Evolutionary conservation across 2,113 vertebrate genomes (phyloP), one percentile per base, ranked within the genome.

Genomic region (Scalopus aquaticus): DNA sequence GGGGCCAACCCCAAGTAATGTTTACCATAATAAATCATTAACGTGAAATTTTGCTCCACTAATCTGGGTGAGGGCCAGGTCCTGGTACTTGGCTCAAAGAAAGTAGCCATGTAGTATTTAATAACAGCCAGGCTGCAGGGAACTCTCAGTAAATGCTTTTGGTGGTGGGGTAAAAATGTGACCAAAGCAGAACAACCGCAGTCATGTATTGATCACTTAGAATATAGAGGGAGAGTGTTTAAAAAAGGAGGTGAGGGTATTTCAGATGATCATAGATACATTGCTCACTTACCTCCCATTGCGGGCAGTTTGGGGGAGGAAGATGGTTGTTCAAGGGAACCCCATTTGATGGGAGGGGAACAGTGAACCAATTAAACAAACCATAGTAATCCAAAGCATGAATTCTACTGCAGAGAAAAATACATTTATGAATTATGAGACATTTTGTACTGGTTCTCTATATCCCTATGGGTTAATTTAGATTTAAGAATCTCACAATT

Each of bases 11-110:
- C 5, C 73, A 94, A 76, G 69, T 72, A 62, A 39, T 90, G 65
- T 96, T 96, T 96, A 94, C 70, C 46, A n/a, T 79, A 94, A 86
- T 93, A 83, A 96, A 96, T 76, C 44, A 89, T 97, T 95, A 96
- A 97, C 90, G 44, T 6, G 67, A 89, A 35, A 91, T 94, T 95
- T 96, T 56, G 93, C 24, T 72, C 92, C 72, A 58, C 70, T 79
- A 93, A 87, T 42, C 70, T 96, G 95, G 88, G 46, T 54, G 54
- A 94, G 62, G 28, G 79, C 86, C 91, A 96, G 37, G 32, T 51
- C 32, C 70, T 88, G 49, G 70, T 54, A 89, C 54, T 94, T 96
- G 80, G 24, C 90, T 87, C 87, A 90, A 62, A 93, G 93, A 95
- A 91, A 96, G 46, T 80, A 83, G 74, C 95, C 92, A 91, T 46